A percentile compares a stretch with the other conserved stretches of the same genome.
These are phyloP conservation scores for Patiria miniata DNA, from an alignment of 35 echinoderm and acorn worm species.

Conservation along the genomic window DNA sequence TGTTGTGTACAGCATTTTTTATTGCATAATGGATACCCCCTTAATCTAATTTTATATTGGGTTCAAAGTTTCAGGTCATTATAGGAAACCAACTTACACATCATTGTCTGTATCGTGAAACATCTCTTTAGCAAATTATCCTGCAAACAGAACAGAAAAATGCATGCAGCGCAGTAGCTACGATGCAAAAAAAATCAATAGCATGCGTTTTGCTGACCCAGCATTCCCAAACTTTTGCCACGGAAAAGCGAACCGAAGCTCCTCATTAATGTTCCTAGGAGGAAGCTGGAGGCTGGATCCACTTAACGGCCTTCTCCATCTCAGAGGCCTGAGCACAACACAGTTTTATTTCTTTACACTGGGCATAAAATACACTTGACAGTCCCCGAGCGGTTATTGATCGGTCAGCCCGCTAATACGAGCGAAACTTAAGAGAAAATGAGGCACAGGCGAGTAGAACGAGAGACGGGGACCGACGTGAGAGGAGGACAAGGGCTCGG, in stretches of 20 bases:
- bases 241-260: neutral
- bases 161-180: neutral
- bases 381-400: constrained; percentile 27
- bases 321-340: constrained; percentile 20
- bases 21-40: no score
- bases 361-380: constrained; percentile 31
- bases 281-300: constrained; percentile 23
- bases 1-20: no score
- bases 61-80: no score
- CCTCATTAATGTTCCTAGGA: constrained; percentile 10
- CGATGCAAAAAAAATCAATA: constrained; percentile 22
- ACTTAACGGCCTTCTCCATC: constrained; percentile 25
- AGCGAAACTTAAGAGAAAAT: constrained; percentile 6
- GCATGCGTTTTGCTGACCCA: neutral
- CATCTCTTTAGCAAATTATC: no score
- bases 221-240: neutral
- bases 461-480: neutral
- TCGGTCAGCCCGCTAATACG: constrained; percentile 24
- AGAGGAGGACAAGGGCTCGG: neutral
- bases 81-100: no score
- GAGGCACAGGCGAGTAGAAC: neutral
- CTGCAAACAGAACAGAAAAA: neutral
- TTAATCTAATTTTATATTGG: no score
- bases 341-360: constrained; percentile 30
- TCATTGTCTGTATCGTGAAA: no score